Evolutionary conservation across 2,888 invertebrate species (phyloP).

Genomic region (Apeira syringaria): DNA sequence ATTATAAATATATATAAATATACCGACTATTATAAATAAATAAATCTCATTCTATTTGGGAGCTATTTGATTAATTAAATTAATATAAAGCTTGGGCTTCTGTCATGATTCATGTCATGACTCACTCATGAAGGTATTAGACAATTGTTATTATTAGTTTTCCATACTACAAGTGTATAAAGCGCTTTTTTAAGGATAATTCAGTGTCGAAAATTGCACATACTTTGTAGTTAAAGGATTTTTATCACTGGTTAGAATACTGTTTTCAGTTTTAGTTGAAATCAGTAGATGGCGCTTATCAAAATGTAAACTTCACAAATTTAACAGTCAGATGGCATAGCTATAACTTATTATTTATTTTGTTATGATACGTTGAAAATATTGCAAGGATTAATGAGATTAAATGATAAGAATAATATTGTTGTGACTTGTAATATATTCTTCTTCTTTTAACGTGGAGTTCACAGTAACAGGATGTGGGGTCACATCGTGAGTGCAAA

Average conservation of each 20-base stretch:
- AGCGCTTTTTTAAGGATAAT: neutral
- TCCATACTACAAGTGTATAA: neutral
- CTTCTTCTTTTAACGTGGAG: too few relatives aligned
- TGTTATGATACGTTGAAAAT: conserved; percentile 3
- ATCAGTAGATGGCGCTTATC: conserved; percentile 18
- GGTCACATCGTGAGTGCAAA: conserved; percentile 16
- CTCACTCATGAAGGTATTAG: neutral
- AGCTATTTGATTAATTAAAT: conserved; percentile 36
- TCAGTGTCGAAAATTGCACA: too few relatives aligned
- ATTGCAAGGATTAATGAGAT: conserved; percentile 10
- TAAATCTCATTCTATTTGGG: conserved; percentile 69
- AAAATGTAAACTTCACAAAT: conserved; percentile 4
- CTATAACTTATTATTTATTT: conserved; percentile 8
- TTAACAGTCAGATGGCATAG: conserved; percentile 8
- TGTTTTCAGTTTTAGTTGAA: neutral
- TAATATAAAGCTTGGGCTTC: neutral
- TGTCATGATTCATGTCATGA: too few relatives aligned
- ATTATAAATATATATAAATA: conserved; percentile 55
- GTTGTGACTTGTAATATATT: conserved; percentile 10
- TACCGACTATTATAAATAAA: conserved; percentile 67
- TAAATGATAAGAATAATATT: conserved; percentile 17
- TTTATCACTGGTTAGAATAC: neutral
- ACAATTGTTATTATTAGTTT: neutral
- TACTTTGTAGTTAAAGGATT: too few relatives aligned
- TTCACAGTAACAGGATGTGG: conserved; percentile 9